phyloP scores from a whole-genome alignment of 2,888 invertebrate genomes.

The Cryptophagus acutangulus region DNA sequence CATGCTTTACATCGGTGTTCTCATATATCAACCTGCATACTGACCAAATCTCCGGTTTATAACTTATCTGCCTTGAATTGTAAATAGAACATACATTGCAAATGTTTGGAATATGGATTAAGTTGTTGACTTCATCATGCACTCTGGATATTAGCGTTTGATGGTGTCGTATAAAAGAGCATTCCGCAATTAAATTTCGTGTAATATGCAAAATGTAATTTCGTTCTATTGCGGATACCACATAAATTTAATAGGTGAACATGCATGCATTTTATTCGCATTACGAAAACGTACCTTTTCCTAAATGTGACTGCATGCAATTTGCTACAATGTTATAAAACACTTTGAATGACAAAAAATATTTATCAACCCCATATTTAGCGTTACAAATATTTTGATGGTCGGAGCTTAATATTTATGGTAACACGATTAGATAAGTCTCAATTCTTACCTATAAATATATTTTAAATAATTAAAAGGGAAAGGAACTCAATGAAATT shows the following conservation, averaged over 20 bases:
- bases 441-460: too few relatives aligned
- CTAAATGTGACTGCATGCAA: too few relatives aligned
- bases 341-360: too few relatives aligned
- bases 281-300: too few relatives aligned
- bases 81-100: constrained; percentile 22
- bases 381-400: too few relatives aligned
- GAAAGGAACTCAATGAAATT: constrained; percentile 9
- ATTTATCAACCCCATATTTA: too few relatives aligned
- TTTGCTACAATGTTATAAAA: too few relatives aligned
- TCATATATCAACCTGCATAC: constrained; percentile 27
- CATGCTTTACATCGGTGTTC: constrained; percentile 39
- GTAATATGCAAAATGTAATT: constrained; percentile 6
- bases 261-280: too few relatives aligned
- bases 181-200: constrained; percentile 6
- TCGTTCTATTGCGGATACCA: constrained; percentile 2
- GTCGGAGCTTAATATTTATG: too few relatives aligned
- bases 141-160: constrained; percentile 4
- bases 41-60: constrained; percentile 36
- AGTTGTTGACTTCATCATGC: neutral
- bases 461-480: too few relatives aligned
- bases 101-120: constrained; percentile 4
- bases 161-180: neutral
- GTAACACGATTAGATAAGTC: too few relatives aligned
- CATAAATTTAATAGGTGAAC: too few relatives aligned
- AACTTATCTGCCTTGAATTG: constrained; percentile 32